Conservation (phyloP, 2,797 vertebrate genomes). For the Tiaroga cobitis region DNA sequence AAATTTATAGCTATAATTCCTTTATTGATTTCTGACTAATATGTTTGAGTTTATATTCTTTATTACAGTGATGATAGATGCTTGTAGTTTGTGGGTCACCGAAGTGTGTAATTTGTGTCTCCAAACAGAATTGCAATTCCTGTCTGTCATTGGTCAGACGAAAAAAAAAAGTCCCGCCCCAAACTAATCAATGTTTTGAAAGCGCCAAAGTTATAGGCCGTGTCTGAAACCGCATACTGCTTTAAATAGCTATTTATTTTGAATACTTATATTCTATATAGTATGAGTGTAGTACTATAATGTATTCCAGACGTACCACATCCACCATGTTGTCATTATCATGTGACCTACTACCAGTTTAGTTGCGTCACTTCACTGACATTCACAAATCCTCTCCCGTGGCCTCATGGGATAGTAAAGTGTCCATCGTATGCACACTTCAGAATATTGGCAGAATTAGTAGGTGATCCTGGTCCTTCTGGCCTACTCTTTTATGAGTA, state of each 20-base stretch:
- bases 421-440: no score
- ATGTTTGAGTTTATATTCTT: constrained; percentile 23
- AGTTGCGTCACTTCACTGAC: rapidly evolving
- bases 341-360: no score
- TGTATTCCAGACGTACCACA: no score
- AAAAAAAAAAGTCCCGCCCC: neutral
- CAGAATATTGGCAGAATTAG: no score
- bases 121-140: neutral
- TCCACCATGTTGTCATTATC: no score
- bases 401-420: no score
- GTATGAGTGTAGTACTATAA: no score
- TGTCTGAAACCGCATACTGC: neutral
- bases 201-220: neutral
- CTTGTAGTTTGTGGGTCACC: constrained; percentile 21
- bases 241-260: neutral
- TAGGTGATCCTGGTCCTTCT: no score
- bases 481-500: no score
- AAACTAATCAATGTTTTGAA: neutral
- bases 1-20: constrained; percentile 25
- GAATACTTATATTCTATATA: neutral
- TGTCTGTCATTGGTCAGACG: neutral
- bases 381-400: no score
- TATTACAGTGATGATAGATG: constrained; percentile 17
- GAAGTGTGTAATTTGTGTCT: neutral
- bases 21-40: constrained; percentile 36